Evolutionary conservation across 2,797 vertebrate genomes (phyloP).

Genomic region (Protosalanx chinensis): DNA sequence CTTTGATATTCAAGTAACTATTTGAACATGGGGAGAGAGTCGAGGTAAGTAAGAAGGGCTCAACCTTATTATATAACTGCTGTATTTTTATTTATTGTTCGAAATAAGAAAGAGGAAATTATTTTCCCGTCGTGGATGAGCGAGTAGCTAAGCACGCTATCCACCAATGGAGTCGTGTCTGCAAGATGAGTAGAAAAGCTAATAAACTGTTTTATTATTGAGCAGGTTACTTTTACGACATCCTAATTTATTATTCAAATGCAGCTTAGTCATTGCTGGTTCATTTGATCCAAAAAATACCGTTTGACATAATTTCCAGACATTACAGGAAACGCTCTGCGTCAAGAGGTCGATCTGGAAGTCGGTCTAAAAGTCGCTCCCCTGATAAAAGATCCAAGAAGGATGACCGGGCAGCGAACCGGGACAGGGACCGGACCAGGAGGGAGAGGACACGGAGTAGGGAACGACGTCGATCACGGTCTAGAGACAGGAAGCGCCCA

Average conservation of each 20-base stretch:
- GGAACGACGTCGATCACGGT: slow-evolving; percentile 89
- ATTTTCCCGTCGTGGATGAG: neutral
- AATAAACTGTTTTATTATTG: too few species aligned
- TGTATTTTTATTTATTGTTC: neutral
- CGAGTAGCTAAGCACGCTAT: neutral
- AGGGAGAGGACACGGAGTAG: slow-evolving; percentile 83
- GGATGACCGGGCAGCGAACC: slow-evolving; percentile 80
- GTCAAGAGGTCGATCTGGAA: slow-evolving; percentile 86
- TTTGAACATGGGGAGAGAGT: slow-evolving; percentile 71
- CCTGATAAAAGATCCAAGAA: slow-evolving; percentile 93
- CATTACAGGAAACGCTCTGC: slow-evolving; percentile 94
- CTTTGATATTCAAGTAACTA: neutral
- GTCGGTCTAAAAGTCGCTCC: slow-evolving; percentile 89
- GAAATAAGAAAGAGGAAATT: neutral
- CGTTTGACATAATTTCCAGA: slow-evolving; percentile 57
- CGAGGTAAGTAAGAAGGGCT: slow-evolving; percentile 58
- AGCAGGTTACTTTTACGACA: neutral
- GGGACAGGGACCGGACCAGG: slow-evolving; percentile 83
- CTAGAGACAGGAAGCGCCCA: slow-evolving; percentile 87
- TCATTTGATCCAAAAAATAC: neutral
- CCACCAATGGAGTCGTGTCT: neutral
- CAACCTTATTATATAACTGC: neutral
- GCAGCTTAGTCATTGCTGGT: neutral
- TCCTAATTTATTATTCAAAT: too few species aligned
- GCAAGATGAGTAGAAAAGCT: too few species aligned